Conservation (phyloP, 2,888 invertebrate species). For the Polymixis lichenea region DNA sequence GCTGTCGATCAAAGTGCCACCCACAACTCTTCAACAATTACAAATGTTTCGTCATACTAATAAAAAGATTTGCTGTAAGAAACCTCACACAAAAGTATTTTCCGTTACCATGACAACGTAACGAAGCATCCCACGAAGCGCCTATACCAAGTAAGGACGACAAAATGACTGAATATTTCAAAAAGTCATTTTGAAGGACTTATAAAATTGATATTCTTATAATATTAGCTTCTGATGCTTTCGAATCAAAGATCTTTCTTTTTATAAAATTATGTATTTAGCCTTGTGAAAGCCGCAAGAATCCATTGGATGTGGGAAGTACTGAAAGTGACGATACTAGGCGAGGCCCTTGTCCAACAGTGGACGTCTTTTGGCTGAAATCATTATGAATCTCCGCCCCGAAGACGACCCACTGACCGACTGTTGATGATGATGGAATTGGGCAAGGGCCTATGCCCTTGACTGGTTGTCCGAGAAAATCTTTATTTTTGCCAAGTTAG, state of each 20-base stretch:
- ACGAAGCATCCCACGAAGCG: constrained; percentile 20
- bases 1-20: constrained; percentile 39
- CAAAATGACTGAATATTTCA: constrained; percentile 17
- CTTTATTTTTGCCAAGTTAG: too few species aligned
- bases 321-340: too few species aligned
- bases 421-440: too few species aligned
- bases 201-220: neutral
- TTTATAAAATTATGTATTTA: too few species aligned
- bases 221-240: neutral
- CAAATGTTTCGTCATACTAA: neutral
- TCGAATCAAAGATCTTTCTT: constrained; percentile 3
- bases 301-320: too few species aligned
- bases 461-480: too few species aligned
- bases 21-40: neutral
- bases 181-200: neutral
- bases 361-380: too few species aligned
- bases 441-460: too few species aligned
- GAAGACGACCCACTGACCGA: too few species aligned
- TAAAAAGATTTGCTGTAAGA: neutral
- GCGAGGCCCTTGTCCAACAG: too few species aligned
- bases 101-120: constrained; percentile 42
- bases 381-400: too few species aligned
- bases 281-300: too few species aligned
- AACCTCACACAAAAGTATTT: neutral
- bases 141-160: constrained; percentile 12